Conservation (phyloP, 2,797 vertebrate genomes). For the Saguinus oedipus region DNA sequence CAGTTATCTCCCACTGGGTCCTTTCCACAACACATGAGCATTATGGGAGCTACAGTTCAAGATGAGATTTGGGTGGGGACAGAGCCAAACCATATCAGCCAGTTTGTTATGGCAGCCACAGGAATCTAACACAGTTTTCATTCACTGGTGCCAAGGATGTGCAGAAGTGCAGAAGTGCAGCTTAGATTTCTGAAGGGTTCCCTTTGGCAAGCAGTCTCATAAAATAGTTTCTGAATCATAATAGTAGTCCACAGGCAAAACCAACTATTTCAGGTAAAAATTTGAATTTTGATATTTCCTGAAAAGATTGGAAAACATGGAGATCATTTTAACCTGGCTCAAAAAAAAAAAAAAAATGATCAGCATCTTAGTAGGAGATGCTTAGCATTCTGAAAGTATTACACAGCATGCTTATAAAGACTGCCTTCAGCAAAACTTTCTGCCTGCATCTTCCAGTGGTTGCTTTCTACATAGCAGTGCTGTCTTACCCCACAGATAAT, state of each 20-base stretch:
- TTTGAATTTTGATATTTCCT: neutral
- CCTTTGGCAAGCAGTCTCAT: neutral
- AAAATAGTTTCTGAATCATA: neutral
- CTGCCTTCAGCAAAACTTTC: neutral
- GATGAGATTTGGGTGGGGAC: no score
- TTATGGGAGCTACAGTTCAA: no score
- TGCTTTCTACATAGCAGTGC: neutral
- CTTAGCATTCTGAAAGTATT: neutral
- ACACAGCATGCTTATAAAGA: no score
- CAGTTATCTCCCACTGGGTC: no score
- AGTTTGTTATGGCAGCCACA: neutral
- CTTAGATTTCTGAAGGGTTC: neutral
- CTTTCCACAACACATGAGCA: no score
- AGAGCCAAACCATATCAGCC: no score
- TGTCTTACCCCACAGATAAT: neutral
- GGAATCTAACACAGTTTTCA: rapidly evolving
- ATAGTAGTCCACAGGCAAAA: neutral
- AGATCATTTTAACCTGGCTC: neutral
- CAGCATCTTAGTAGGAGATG: neutral
- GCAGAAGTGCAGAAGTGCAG: neutral
- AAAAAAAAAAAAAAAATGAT: neutral
- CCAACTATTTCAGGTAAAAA: neutral
- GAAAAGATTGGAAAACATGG: neutral
- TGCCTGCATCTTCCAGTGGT: neutral
- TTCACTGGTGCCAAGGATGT: neutral